Percentiles rank a stretch among this genome's conserved stretches.
Conservation (phyloP, 1,140 invertebrate species). For the Pogonomyrmex barbatus region DNA sequence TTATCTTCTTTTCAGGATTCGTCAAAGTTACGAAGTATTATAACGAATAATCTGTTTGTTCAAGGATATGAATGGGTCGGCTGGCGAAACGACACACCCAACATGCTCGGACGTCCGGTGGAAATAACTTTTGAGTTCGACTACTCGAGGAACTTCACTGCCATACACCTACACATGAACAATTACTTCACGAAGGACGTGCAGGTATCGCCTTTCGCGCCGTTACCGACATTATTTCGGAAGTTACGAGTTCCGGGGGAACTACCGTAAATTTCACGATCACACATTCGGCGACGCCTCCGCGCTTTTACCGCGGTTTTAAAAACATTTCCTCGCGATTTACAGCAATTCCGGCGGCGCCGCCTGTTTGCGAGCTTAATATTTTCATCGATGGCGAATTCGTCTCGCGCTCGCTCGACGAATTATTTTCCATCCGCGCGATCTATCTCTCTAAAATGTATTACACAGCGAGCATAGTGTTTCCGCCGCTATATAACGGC, state of each 20-base stretch:
- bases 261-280: slow-evolving; percentile 65
- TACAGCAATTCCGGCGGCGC: slow-evolving; percentile 21
- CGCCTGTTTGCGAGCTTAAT: slow-evolving; percentile 26
- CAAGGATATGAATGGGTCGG: slow-evolving; percentile 94
- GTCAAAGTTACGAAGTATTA: not conserved
- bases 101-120: slow-evolving; percentile 86
- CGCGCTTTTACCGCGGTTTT: slow-evolving; percentile 54
- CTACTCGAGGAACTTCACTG: slow-evolving; percentile 90
- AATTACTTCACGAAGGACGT: slow-evolving; percentile 89
- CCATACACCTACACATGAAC: slow-evolving; percentile 90
- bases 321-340: slow-evolving; percentile 60
- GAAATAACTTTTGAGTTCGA: slow-evolving; percentile 93
- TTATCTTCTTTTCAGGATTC: not conserved
- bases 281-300: slow-evolving; percentile 41
- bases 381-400: slow-evolving; percentile 20
- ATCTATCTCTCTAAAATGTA: slow-evolving; percentile 12
- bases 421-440: slow-evolving; percentile 32
- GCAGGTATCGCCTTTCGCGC: slow-evolving; percentile 85
- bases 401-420: not conserved
- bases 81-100: slow-evolving; percentile 91
- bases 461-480: not conserved
- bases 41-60: slow-evolving; percentile 71
- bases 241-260: slow-evolving; percentile 52
- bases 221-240: slow-evolving; percentile 57
- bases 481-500: not conserved